These are phyloP conservation scores for Nesogale talazaci DNA, from an alignment of 2,113 vertebrate species.

Conservation along the genomic window DNA sequence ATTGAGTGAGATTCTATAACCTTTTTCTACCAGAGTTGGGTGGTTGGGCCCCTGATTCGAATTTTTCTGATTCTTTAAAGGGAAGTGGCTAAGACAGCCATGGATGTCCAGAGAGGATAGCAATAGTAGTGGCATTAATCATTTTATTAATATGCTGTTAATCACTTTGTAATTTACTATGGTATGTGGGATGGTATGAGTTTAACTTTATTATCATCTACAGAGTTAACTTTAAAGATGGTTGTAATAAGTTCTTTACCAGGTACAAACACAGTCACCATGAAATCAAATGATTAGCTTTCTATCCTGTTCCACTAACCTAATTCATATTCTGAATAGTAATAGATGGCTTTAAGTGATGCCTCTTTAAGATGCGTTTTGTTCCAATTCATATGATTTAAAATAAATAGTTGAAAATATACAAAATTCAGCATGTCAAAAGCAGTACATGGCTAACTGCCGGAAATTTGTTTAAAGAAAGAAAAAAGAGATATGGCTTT, in stretches of 20 bases:
- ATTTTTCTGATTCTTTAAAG: too few relatives aligned
- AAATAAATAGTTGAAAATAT: neutral
- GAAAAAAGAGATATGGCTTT: neutral
- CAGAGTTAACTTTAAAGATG: neutral
- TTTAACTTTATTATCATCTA: neutral
- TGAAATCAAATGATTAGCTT: neutral
- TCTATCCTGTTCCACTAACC: neutral
- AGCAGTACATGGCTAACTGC: neutral
- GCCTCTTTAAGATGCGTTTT: neutral
- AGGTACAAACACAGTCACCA: neutral
- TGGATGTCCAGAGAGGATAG: too few relatives aligned
- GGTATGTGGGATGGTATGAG: neutral
- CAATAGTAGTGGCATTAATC: neutral
- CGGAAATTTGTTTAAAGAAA: constrained; percentile 18
- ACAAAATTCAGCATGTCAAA: neutral
- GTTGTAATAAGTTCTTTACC: neutral
- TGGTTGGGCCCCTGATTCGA: too few relatives aligned
- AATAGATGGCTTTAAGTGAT: neutral
- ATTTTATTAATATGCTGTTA: neutral
- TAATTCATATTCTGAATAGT: neutral
- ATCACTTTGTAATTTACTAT: neutral
- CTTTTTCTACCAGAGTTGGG: too few relatives aligned
- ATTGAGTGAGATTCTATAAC: too few relatives aligned
- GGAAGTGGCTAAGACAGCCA: too few relatives aligned
- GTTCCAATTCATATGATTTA: constrained; percentile 5